Percentiles rank a stretch among this genome's conserved stretches.
phyloP scores from a whole-genome alignment of 2,113 vertebrate genomes.

The Lophius piscatorius region DNA sequence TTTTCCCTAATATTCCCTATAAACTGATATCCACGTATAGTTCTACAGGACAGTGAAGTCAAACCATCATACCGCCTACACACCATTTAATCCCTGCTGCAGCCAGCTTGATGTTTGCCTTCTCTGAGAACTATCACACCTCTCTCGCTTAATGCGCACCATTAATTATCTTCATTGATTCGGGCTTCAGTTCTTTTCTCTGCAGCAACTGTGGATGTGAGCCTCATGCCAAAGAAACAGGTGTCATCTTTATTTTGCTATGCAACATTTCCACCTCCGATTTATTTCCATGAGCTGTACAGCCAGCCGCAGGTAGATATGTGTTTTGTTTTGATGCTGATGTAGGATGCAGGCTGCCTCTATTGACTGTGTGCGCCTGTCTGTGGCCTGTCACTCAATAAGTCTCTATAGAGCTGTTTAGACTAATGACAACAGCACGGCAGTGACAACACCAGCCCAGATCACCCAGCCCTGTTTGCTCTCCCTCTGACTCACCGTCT shows the following conservation, averaged over 20 bases:
- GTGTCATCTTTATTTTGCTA: slow-evolving; percentile 6
- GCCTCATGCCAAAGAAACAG: slow-evolving; percentile 26
- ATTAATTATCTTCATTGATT: no score
- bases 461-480: slow-evolving; percentile 22
- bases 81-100: slow-evolving; percentile 37
- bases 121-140: no score
- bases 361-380: slow-evolving; percentile 69
- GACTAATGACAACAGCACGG: slow-evolving; percentile 64
- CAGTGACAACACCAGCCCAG: slow-evolving; percentile 60
- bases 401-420: slow-evolving; percentile 65
- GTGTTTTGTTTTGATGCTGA: slow-evolving; percentile 47
- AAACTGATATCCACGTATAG: background rate
- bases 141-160: no score
- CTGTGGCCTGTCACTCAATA: slow-evolving; percentile 64
- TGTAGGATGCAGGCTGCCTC: slow-evolving; percentile 58
- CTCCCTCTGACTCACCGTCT: slow-evolving; percentile 12
- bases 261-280: slow-evolving; percentile 27
- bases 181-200: slow-evolving; percentile 17
- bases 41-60: background rate
- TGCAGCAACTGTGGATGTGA: slow-evolving; percentile 15
- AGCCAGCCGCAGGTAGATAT: slow-evolving; percentile 23
- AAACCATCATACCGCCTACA: background rate
- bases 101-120: slow-evolving; percentile 37
- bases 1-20: slow-evolving; percentile 11
- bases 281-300: slow-evolving; percentile 42